Percentiles rank a stretch among this genome's conserved stretches.
phyloP scores from a whole-genome alignment of 2,797 vertebrate species.

The Clamator glandarius region DNA sequence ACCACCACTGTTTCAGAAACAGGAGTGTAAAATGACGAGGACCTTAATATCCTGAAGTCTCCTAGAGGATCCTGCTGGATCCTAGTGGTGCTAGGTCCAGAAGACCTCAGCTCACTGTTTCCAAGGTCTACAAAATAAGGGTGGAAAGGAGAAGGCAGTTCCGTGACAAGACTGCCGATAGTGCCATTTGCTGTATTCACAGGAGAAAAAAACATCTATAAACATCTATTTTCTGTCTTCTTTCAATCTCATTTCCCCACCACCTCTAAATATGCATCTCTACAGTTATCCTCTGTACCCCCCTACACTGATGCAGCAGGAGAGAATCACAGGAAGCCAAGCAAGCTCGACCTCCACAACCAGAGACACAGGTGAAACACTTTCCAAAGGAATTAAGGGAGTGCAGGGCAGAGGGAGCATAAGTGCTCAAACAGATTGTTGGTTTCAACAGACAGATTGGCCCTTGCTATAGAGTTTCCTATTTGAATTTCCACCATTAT shows the following conservation, averaged over 20 bases:
- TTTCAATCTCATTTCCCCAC: accelerated
- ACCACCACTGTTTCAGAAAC: neutral
- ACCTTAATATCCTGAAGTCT: neutral
- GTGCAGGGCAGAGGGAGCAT: neutral
- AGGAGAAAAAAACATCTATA: neutral
- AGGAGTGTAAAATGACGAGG: accelerated
- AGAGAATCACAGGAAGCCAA: neutral
- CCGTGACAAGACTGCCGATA: neutral
- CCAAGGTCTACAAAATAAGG: neutral
- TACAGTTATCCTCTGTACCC: neutral
- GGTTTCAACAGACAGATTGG: slow-evolving; percentile 71
- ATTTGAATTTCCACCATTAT: slow-evolving; percentile 38
- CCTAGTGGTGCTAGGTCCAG: neutral
- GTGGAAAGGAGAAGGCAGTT: neutral
- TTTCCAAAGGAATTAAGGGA: slow-evolving; percentile 26
- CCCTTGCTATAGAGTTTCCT: slow-evolving; percentile 53
- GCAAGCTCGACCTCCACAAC: neutral
- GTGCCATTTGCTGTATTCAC: neutral
- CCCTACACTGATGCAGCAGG: slow-evolving; percentile 7
- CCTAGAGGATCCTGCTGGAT: neutral
- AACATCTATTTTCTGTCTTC: accelerated
- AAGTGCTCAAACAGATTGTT: slow-evolving; percentile 30
- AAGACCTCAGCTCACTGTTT: neutral
- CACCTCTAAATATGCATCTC: accelerated
- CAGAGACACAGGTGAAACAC: neutral